Conservation (phyloP, 2,888 invertebrate genomes). For the Pyrrhia umbra region DNA sequence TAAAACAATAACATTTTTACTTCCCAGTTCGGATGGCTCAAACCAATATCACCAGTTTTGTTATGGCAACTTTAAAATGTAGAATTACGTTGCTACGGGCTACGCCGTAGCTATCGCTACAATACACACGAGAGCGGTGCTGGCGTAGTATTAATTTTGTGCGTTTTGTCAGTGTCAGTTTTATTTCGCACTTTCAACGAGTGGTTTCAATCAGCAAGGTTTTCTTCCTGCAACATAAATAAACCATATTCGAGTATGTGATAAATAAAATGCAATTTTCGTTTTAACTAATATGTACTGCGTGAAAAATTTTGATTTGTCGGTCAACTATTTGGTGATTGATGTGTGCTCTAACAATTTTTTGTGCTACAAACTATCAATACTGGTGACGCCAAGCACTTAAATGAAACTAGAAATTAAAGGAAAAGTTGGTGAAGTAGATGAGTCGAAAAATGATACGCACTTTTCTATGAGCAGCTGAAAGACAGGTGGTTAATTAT, state of each 20-base stretch:
- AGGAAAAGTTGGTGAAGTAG: too few relatives aligned
- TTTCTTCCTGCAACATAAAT: neutral
- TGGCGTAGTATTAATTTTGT: slow-evolving; percentile 9
- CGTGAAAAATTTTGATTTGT: neutral
- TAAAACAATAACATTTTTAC: too few relatives aligned
- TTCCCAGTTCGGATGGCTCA: too few relatives aligned
- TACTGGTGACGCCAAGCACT: neutral
- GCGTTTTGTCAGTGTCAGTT: neutral
- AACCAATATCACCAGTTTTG: neutral
- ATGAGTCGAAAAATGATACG: too few relatives aligned
- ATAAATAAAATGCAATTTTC: neutral
- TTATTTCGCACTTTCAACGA: neutral
- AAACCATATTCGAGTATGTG: too few relatives aligned
- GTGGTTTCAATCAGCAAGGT: neutral
- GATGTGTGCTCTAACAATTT: neutral
- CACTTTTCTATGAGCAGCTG: too few relatives aligned
- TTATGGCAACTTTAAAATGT: neutral
- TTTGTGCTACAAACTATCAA: slow-evolving; percentile 3
- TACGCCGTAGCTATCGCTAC: slow-evolving; percentile 1
- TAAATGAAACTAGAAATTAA: too few relatives aligned
- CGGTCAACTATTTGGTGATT: slow-evolving; percentile 1
- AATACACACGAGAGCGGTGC: neutral
- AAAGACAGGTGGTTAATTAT: too few relatives aligned
- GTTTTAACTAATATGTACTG: neutral
- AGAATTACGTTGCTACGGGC: slow-evolving; percentile 5